These are phyloP conservation scores for Gopherus flavomarginatus DNA, from an alignment of 2,113 vertebrate genomes.

Conservation along the genomic window DNA sequence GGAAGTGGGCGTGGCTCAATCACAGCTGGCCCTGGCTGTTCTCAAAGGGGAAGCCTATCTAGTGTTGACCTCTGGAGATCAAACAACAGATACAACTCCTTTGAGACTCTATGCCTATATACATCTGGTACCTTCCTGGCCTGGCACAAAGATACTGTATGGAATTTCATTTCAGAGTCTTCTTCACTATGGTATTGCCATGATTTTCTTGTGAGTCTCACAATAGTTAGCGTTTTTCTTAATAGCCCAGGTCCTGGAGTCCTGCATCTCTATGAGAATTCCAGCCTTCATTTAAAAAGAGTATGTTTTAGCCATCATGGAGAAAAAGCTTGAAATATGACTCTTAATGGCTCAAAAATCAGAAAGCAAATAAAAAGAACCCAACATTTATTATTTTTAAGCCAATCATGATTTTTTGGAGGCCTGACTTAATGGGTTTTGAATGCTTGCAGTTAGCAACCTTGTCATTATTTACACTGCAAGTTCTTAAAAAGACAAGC, in stretches of 20 bases:
- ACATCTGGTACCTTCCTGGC: conserved; percentile 7
- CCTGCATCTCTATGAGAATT: neutral
- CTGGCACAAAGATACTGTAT: neutral
- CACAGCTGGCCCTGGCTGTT: conserved; percentile 51
- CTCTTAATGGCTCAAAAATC: conserved; percentile 29
- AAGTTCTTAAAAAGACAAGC: conserved; percentile 66
- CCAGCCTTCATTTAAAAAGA: fast-evolving
- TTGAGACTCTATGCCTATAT: neutral
- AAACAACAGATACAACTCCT: neutral
- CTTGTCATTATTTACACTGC: conserved; percentile 56
- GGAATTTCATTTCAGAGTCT: neutral
- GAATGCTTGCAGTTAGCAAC: conserved; percentile 57
- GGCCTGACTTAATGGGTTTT: conserved; percentile 52
- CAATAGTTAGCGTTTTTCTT: neutral
- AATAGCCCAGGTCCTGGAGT: neutral
- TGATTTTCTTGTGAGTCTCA: neutral
- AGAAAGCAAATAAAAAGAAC: conserved; percentile 47
- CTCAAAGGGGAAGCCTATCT: conserved; percentile 1
- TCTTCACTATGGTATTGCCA: neutral
- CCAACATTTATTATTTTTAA: conserved; percentile 50
- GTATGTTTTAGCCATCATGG: neutral
- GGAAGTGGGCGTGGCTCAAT: conserved; percentile 28
- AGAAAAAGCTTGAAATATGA: neutral
- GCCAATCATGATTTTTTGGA: conserved; percentile 23
- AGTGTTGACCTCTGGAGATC: conserved; percentile 36